Percentiles rank a stretch among this genome's conserved stretches.
Conservation (phyloP, 2,797 vertebrate genomes). For the Eleutherodactylus coqui region DNA sequence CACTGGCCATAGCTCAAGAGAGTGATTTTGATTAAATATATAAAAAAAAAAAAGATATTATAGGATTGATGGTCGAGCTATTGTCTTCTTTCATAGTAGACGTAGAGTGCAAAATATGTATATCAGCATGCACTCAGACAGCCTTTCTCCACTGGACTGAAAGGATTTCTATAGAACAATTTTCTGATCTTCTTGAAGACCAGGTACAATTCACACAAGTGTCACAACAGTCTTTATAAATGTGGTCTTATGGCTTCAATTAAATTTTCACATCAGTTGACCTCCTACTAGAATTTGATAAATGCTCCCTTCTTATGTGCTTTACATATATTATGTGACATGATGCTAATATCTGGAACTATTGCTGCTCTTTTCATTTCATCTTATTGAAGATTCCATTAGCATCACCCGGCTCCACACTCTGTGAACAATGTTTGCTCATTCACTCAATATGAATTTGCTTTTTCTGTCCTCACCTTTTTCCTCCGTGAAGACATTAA, state of each 20-base stretch:
- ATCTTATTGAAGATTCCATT: constrained; percentile 50
- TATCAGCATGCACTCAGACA: neutral
- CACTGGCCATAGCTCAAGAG: too few species aligned
- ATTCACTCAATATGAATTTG: constrained; percentile 63
- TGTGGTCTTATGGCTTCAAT: constrained; percentile 46
- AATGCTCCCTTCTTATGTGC: constrained; percentile 32
- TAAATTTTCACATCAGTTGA: constrained; percentile 36
- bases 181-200: constrained; percentile 32
- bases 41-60: neutral
- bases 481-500: constrained; percentile 64
- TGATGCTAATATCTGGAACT: constrained; percentile 41
- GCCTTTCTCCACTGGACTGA: neutral
- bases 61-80: neutral
- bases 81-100: neutral
- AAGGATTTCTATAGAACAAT: constrained; percentile 17
- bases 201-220: constrained; percentile 34
- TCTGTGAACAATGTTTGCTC: constrained; percentile 63
- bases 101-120: neutral
- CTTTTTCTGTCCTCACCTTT: constrained; percentile 14
- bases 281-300: constrained; percentile 36
- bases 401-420: constrained; percentile 10
- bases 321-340: constrained; percentile 44
- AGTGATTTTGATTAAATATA: neutral
- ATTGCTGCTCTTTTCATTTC: constrained; percentile 38
- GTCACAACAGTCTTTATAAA: constrained; percentile 35